Percentiles rank a stretch among this genome's conserved stretches.
phyloP scores from a whole-genome alignment of 2,797 vertebrate species.

The Sebastolobus alascanus region DNA sequence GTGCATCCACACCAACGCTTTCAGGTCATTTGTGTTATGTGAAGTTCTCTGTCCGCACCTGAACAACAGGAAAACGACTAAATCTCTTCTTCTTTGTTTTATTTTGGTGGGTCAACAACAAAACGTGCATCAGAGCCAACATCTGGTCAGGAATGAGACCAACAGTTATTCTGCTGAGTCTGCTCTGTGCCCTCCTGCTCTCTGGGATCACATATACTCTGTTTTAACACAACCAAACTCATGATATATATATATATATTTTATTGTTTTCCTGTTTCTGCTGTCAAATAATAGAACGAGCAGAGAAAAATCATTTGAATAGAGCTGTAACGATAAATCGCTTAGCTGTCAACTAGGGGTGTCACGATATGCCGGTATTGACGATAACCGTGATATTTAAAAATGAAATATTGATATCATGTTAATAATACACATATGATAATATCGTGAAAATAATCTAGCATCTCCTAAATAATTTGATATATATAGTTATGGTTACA shows the following conservation, averaged over 20 bases:
- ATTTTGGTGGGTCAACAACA: conserved; percentile 1
- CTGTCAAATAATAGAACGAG: background rate
- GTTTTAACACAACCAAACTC: no score
- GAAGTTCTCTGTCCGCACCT: background rate
- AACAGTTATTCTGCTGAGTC: background rate
- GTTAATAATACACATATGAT: no score
- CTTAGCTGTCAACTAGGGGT: no score
- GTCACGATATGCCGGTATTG: no score
- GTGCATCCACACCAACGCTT: background rate
- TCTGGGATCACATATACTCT: background rate
- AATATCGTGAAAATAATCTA: no score
- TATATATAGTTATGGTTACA: no score
- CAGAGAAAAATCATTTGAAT: no score
- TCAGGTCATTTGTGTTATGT: background rate
- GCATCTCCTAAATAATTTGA: no score
- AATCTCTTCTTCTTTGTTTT: background rate
- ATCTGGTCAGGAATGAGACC: background rate
- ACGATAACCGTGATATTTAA: no score
- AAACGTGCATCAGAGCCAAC: conserved; percentile 8
- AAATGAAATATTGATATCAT: no score
- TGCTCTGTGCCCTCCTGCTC: background rate
- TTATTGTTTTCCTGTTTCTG: background rate
- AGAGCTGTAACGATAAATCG: no score
- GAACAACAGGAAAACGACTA: background rate
- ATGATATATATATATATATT: background rate